Base-by-base conservation (phyloP, 2,113 vertebrate genomes). In the Galbula dea region DNA sequence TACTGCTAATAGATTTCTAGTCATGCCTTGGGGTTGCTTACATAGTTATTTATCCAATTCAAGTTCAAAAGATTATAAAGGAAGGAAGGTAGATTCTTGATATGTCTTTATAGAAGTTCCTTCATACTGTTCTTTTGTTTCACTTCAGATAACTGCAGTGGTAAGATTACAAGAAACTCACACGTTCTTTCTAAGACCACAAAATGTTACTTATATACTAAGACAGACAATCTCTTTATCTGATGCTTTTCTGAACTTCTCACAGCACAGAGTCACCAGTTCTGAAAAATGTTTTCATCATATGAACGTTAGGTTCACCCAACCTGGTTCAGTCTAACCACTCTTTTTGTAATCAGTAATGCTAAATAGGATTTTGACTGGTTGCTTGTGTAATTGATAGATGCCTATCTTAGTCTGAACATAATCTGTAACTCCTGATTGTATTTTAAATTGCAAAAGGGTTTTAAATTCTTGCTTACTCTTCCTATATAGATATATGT, bases 1-100 rank as follows among this genome's bases (percentile, higher is more conserved):
- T 99, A 98, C 58, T 91, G 75, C 43, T 58, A 46, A 26, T 57
- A 41, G 39, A 6, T 69, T 86, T 76, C 34, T 82, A 14, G 22
- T 85, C 5, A 5, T 79, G 36, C 49, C 5, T 0, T 76, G 29
- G n/a, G 29, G 32, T 73, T 14, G 48, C 20, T 92, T 76, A 24
- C 9, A 4, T 76, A 63, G 68, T 59, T 88, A 23, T 58, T 69
- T 72, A 36, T 58, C 32, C 41, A 52, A 17, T 36, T 63, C 23
- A 88, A 71, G 11, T 71, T 51, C 15, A n/a, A 43, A 87, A 71
- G 3, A 11, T 32, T 77, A 27, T 45, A 16, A 57, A 68, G 32
- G 63, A 74, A 79, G 20, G 20, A 62, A 15, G 9, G 9, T 36
- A 10, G 39, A 51, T 57, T 77, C 30, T 41, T 81, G 8, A 12